Evolutionary conservation across 2,113 vertebrate species (phyloP).

Genomic region (Candoia aspera): DNA sequence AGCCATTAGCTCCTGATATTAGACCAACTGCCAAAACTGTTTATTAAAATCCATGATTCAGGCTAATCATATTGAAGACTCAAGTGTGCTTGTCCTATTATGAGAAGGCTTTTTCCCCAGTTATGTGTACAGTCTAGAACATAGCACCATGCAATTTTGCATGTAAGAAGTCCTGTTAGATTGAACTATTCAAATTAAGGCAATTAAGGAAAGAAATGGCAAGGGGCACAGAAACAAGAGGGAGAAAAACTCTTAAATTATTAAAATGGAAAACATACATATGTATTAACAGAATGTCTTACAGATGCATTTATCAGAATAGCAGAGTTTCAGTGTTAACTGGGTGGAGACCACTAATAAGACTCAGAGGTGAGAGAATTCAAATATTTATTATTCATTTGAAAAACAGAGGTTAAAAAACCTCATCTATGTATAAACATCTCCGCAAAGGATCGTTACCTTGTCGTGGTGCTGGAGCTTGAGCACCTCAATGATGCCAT

Average conservation of each 20-base stretch:
- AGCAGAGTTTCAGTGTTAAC: not conserved
- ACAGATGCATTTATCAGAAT: constrained; percentile 16
- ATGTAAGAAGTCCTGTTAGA: constrained; percentile 17
- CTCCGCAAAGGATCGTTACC: too few species aligned
- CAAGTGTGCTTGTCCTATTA: not conserved
- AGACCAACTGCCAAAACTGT: not conserved
- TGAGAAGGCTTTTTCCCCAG: not conserved
- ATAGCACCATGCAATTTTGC: constrained; percentile 31
- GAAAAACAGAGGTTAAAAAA: constrained; percentile 7
- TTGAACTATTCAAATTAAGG: constrained; percentile 34
- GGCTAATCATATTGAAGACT: not conserved
- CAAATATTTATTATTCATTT: constrained; percentile 32
- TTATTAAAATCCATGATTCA: constrained; percentile 3
- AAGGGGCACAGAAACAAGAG: constrained; percentile 29
- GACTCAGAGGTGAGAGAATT: constrained; percentile 13
- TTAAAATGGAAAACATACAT: constrained; percentile 13
- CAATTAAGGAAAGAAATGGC: constrained; percentile 35
- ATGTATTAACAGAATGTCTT: constrained; percentile 31
- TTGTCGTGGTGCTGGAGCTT: too few species aligned
- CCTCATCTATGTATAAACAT: constrained; percentile 37
- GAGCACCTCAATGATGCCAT: too few species aligned
- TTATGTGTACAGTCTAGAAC: constrained; percentile 3
- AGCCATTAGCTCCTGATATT: not conserved
- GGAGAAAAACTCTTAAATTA: constrained; percentile 3
- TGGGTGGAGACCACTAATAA: not conserved